Conservation (phyloP, 2,797 vertebrate genomes). For the Hydrocynus forskahlii region DNA sequence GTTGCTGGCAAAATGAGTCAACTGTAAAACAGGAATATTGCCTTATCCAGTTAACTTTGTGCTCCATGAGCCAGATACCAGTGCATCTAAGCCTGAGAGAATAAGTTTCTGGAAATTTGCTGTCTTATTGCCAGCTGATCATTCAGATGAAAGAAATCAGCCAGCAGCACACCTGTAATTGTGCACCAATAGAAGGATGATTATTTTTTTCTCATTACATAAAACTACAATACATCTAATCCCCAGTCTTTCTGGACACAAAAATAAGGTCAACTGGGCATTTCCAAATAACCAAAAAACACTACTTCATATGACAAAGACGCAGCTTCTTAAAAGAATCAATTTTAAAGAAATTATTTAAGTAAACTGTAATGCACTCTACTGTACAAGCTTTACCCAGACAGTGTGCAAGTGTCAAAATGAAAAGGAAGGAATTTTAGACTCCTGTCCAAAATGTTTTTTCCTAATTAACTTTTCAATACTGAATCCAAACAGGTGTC, state of each 20-base stretch:
- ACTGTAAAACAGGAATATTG: neutral
- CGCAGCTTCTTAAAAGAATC: neutral
- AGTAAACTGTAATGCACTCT: neutral
- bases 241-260: neutral
- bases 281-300: slow-evolving; percentile 14
- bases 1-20: neutral
- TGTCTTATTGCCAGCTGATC: neutral
- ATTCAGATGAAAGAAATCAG: neutral
- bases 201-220: neutral
- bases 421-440: neutral
- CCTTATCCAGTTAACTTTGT: neutral
- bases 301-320: slow-evolving; percentile 19
- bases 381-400: neutral
- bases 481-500: slow-evolving; percentile 6
- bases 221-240: slow-evolving; percentile 19
- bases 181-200: neutral
- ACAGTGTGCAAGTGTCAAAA: neutral
- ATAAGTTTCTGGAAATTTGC: neutral
- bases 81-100: slow-evolving; percentile 9
- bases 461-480: neutral
- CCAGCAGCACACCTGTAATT: neutral
- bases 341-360: neutral
- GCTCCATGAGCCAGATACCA: neutral
- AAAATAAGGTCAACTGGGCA: neutral
- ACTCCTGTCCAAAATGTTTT: neutral